Evolutionary conservation across 2,888 invertebrate genomes (phyloP).

Genomic region (Orthosia cruda): DNA sequence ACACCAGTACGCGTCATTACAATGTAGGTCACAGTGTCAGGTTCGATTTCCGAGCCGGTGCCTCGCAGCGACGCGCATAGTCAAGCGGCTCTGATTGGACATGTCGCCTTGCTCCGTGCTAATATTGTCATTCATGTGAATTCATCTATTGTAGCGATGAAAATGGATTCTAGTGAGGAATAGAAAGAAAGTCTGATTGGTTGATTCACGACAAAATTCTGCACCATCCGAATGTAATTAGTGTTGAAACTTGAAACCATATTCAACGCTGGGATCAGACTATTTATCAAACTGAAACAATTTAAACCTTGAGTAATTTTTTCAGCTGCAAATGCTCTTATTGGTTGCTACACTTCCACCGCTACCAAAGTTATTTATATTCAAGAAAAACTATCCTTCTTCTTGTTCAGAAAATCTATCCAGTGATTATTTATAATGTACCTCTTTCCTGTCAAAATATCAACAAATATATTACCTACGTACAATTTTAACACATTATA

Average conservation of each 20-base stretch:
- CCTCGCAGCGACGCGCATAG: conserved; percentile 58
- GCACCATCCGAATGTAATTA: background rate
- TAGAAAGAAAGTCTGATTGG: background rate
- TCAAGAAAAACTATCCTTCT: background rate
- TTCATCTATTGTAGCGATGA: conserved; percentile 10
- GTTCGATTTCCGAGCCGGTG: conserved; percentile 67
- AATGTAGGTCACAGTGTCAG: conserved; percentile 72
- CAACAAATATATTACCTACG: background rate
- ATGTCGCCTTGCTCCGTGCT: conserved; percentile 33
- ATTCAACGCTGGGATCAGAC: background rate
- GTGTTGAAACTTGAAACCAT: no score
- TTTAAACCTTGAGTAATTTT: conserved; percentile 21
- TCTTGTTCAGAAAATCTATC: background rate
- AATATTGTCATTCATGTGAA: conserved; percentile 33
- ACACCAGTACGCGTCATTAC: conserved; percentile 55
- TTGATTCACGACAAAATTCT: conserved; percentile 1
- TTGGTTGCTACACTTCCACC: background rate
- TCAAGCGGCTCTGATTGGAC: conserved; percentile 49
- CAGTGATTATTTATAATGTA: background rate
- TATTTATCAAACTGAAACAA: conserved; percentile 24
- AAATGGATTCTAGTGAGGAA: background rate
- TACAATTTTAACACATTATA: background rate
- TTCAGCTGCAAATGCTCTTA: conserved; percentile 17
- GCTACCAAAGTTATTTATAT: background rate
- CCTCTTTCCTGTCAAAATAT: background rate